These are phyloP conservation scores for Grammomys dolichurus DNA, from an alignment of 2,113 vertebrate species.

Conservation along the genomic window DNA sequence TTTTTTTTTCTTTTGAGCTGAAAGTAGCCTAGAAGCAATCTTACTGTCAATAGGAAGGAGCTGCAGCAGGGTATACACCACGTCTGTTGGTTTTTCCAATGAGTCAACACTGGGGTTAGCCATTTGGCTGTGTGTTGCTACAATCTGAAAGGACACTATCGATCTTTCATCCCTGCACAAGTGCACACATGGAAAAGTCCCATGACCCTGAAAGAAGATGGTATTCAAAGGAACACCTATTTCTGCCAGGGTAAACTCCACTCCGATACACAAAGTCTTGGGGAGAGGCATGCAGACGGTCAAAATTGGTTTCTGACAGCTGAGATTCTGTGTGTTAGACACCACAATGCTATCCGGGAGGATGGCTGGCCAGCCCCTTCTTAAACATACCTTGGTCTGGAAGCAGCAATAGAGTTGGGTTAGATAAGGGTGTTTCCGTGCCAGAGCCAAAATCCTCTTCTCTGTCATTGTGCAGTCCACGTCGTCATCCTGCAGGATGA, in stretches of 20 bases:
- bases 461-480: conserved; percentile 99
- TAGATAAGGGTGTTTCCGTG: conserved; percentile 97
- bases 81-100: neutral
- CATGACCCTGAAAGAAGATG: neutral
- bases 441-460: conserved; percentile 97
- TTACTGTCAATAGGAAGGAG: neutral
- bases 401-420: conserved; percentile 99
- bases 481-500: conserved; percentile 98
- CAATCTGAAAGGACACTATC: neutral
- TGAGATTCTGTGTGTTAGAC: neutral
- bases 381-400: conserved; percentile 95
- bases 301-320: neutral
- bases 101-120: conserved; percentile 38
- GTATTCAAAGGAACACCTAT: conserved; percentile 17
- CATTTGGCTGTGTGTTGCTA: conserved; percentile 8
- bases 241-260: conserved; percentile 29
- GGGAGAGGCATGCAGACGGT: neutral
- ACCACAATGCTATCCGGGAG: neutral
- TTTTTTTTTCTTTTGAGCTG: neutral
- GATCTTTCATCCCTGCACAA: neutral
- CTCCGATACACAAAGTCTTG: neutral
- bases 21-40: neutral
- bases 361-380: neutral
- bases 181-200: conserved; percentile 39
- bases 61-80: neutral